Conservation (phyloP, 2,797 vertebrate genomes). For the Antrozous pallidus region DNA sequence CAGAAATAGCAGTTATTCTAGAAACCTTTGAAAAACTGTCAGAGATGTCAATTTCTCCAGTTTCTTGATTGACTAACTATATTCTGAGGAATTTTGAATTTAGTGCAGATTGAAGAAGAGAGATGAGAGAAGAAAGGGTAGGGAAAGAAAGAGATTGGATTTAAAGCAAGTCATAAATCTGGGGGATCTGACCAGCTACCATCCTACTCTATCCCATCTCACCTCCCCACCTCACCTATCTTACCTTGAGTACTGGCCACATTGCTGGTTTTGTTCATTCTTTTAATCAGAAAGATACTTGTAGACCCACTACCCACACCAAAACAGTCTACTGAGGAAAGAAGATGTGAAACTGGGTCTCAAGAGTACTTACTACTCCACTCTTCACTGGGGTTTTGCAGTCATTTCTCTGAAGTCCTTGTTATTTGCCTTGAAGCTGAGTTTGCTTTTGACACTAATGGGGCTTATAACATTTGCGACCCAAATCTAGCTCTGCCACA, state of each 20-base stretch:
- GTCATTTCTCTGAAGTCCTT: background rate
- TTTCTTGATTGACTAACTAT: background rate
- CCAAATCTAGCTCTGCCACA: background rate
- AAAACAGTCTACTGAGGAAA: background rate
- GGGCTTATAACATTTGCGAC: background rate
- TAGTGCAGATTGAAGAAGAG: background rate
- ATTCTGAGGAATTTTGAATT: constrained; percentile 31
- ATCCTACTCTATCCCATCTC: no score
- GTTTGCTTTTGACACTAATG: background rate
- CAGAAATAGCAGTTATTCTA: constrained; percentile 20
- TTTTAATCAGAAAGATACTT: background rate
- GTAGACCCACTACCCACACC: background rate
- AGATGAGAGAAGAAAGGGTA: background rate
- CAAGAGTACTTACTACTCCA: background rate
- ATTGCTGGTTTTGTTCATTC: background rate
- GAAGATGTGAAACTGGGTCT: background rate
- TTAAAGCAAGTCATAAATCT: background rate
- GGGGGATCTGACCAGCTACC: background rate
- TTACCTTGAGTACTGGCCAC: background rate
- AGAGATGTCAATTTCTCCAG: background rate
- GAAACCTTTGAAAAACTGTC: constrained; percentile 7
- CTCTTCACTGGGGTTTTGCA: background rate
- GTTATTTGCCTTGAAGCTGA: background rate
- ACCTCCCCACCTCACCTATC: background rate
- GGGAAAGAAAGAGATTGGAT: background rate